These are phyloP conservation scores for Rostratula benghalensis DNA, from an alignment of 2,113 vertebrate species.

Conservation along the genomic window DNA sequence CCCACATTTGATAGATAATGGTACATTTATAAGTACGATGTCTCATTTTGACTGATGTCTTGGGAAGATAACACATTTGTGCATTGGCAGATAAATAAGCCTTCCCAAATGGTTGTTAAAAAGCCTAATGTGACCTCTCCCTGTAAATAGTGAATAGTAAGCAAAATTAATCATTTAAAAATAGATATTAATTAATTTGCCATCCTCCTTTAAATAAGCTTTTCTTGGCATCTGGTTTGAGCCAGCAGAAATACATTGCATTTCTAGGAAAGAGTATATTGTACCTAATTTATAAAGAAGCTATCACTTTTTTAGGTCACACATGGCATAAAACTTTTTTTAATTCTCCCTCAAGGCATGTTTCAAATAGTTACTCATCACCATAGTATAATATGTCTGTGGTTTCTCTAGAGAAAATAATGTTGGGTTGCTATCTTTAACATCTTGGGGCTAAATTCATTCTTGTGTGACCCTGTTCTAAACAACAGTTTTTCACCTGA, in stretches of 20 bases:
- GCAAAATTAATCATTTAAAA: not conserved
- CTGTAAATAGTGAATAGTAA: not conserved
- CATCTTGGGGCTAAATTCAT: not conserved
- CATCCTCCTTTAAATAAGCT: not conserved
- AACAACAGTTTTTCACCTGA: not conserved
- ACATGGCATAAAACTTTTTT: not conserved
- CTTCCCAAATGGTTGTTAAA: not conserved
- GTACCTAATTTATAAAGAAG: not conserved
- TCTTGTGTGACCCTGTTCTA: not conserved
- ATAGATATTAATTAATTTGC: not conserved
- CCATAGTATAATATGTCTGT: not conserved
- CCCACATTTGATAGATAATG: not conserved
- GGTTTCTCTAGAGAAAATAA: slow-evolving; percentile 2
- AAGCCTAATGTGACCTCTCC: not conserved
- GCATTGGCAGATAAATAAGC: not conserved
- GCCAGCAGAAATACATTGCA: not conserved
- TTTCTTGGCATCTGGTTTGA: not conserved
- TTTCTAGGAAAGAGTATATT: not conserved
- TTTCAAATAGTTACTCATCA: slow-evolving; percentile 32
- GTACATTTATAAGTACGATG: not conserved
- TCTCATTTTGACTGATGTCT: not conserved
- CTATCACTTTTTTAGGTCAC: slow-evolving; percentile 18
- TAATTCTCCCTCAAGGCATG: not conserved
- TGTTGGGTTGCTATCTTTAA: not conserved
- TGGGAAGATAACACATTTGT: not conserved